phyloP scores from a whole-genome alignment of 2,888 invertebrate species.

The Coenonympha glycerion region DNA sequence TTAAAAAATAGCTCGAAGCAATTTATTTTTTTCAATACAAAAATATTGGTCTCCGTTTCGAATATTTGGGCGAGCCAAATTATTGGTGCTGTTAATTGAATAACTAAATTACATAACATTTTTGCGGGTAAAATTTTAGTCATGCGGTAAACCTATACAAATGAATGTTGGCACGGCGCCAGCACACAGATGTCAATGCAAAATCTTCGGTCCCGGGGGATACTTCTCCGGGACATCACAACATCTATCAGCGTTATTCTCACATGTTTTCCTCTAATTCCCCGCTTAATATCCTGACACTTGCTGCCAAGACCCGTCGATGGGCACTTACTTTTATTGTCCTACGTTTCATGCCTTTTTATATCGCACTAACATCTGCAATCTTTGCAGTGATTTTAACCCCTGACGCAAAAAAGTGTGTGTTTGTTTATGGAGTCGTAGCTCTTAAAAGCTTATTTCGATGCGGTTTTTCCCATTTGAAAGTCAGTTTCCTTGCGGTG shows the following conservation, averaged over 20 bases:
- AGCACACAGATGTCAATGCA: conserved; percentile 46
- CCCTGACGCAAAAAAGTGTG: too few species aligned
- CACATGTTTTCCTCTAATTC: conserved; percentile 42
- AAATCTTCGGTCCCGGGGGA: conserved; percentile 35
- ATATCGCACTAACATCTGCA: conserved; percentile 1
- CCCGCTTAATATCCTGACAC: conserved; percentile 32
- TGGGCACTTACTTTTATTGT: conserved; percentile 8
- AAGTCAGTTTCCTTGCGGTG: too few species aligned
- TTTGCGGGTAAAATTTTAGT: conserved; percentile 15
- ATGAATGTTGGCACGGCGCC: conserved; percentile 29
- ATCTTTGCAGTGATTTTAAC: not conserved
- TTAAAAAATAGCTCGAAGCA: not conserved
- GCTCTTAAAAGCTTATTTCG: too few species aligned
- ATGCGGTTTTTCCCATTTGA: too few species aligned
- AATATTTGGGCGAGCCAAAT: conserved; percentile 4
- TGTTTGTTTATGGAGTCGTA: too few species aligned
- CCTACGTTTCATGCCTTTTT: conserved; percentile 4
- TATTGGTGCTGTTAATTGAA: conserved; percentile 6
- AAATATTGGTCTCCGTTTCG: not conserved
- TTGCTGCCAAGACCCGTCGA: conserved; percentile 28
- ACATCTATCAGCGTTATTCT: conserved; percentile 47
- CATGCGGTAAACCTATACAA: conserved; percentile 25
- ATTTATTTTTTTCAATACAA: not conserved
- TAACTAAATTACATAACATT: conserved; percentile 6
- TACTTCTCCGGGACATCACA: conserved; percentile 30